phyloP scores from a whole-genome alignment of 1,140 invertebrate genomes.

The Caenorhabditis elegans region DNA sequence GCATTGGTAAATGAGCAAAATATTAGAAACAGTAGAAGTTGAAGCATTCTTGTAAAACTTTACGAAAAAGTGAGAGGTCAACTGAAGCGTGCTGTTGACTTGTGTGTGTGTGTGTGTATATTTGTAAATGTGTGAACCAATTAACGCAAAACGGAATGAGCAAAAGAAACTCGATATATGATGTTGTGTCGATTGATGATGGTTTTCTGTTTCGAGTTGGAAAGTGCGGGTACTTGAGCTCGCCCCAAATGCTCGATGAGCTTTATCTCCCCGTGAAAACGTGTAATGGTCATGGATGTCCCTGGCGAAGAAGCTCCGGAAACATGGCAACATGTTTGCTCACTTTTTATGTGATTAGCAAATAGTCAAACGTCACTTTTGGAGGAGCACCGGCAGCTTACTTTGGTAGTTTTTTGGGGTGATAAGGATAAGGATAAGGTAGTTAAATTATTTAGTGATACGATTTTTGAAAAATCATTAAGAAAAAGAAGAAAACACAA shows the following conservation, averaged over 20 bases:
- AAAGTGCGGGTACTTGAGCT: too few species aligned
- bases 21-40: not conserved
- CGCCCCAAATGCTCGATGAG: not conserved
- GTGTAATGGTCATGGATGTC: constrained; percentile 17
- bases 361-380: constrained; percentile 20
- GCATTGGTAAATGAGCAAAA: too few species aligned
- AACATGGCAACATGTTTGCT: constrained; percentile 13
- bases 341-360: too few species aligned
- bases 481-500: too few species aligned
- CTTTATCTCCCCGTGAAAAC: constrained; percentile 20
- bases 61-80: not conserved
- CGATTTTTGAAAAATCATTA: too few species aligned
- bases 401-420: too few species aligned
- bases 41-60: not conserved
- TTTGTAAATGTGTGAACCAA: too few species aligned
- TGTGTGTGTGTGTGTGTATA: too few species aligned
- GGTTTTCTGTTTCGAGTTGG: constrained; percentile 5
- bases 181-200: not conserved
- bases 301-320: not conserved
- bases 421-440: too few species aligned
- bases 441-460: too few species aligned
- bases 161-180: constrained; percentile 31
- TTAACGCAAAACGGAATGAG: constrained; percentile 14
- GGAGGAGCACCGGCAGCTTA: too few species aligned
- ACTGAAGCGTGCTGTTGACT: too few species aligned